Percentiles rank a stretch among this genome's conserved stretches.
Evolutionary conservation across 2,113 vertebrate genomes (phyloP).

Genomic region (Prunella fulvescens): DNA sequence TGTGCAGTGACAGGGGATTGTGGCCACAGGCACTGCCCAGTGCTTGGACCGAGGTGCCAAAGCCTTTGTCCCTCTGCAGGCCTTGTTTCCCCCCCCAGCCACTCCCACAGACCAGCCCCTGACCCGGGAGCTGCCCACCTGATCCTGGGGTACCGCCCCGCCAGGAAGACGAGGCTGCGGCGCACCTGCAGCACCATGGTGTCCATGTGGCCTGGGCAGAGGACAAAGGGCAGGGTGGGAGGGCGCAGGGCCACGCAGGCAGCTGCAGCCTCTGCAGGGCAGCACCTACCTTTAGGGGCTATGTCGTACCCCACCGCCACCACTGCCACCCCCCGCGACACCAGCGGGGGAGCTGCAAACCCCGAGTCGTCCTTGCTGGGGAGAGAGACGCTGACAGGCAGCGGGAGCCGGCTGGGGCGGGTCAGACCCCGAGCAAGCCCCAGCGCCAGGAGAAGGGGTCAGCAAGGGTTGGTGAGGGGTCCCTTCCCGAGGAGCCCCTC

Average conservation of each 20-base stretch:
- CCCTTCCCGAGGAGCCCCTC: not conserved
- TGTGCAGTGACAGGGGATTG: accelerated
- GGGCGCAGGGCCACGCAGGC: accelerated
- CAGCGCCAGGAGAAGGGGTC: not conserved
- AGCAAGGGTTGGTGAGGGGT: accelerated
- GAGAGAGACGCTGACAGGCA: not conserved
- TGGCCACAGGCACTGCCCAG: not conserved
- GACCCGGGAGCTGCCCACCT: slow-evolving; percentile 48
- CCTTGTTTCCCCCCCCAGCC: accelerated
- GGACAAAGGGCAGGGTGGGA: not conserved
- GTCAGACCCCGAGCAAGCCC: not conserved
- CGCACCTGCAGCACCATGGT: slow-evolving; percentile 89
- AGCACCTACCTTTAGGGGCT: slow-evolving; percentile 83
- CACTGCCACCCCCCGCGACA: slow-evolving; percentile 77
- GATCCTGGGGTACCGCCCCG: slow-evolving; percentile 75
- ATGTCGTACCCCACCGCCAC: slow-evolving; percentile 82
- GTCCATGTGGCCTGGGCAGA: slow-evolving; percentile 83
- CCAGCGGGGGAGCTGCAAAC: slow-evolving; percentile 81
- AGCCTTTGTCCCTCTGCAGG: not conserved
- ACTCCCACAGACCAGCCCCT: accelerated
- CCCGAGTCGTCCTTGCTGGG: slow-evolving; percentile 88
- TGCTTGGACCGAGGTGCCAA: accelerated
- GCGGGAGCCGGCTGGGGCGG: accelerated
- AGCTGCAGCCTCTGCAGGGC: not conserved
- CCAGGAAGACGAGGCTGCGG: slow-evolving; percentile 76